Base-by-base conservation (phyloP, 2,113 vertebrate genomes). In the Bettongia penicillata region DNA sequence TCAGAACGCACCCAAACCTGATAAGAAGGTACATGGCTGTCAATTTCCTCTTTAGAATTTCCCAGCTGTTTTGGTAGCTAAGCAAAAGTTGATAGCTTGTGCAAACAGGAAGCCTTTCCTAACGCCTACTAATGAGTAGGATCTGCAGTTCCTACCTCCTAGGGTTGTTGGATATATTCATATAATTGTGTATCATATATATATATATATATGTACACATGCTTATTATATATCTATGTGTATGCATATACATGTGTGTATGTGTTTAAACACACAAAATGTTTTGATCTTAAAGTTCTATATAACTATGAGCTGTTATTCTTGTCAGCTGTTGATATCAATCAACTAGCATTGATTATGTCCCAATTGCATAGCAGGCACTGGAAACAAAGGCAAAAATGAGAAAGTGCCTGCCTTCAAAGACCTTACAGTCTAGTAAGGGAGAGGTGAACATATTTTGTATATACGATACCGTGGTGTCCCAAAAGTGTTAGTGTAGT, bases 1-100 rank as follows among this genome's bases (percentile, higher is more conserved):
- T 97, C 99, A 99, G 97, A 99, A 99, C 52, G 99, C 99, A 90
- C 99, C 99, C 94, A 99, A 99, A 98, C 99, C 99, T 2, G 99
- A 99, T 98, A 99, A 99, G 98, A 99, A 99, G 99, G 99, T 99
- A 98, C 51, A 1, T 28, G 68, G 2, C 28, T 98, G 94, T 96
- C 53, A 95, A 95, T 93, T 53, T 92, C 93, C 28, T 96, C 52
- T 93, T 92, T 96, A 19, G 95, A 96, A 55, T 28, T 94, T 94
- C 90, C 53, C 31, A 8, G 91, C 93, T 96, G 89, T 96, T 23
- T 61, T 57, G 90, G 61, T 93, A 96, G n/a, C 90, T 94, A 93
- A 92, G 47, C 57, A 92, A 8, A 53, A 93, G 47, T 52, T 96
- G 95, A 92, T 43, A 28, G 31, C 91, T 92, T 91, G 47, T 93